phyloP scores from a whole-genome alignment of 2,113 vertebrate species.

The Tringa solitaria region DNA sequence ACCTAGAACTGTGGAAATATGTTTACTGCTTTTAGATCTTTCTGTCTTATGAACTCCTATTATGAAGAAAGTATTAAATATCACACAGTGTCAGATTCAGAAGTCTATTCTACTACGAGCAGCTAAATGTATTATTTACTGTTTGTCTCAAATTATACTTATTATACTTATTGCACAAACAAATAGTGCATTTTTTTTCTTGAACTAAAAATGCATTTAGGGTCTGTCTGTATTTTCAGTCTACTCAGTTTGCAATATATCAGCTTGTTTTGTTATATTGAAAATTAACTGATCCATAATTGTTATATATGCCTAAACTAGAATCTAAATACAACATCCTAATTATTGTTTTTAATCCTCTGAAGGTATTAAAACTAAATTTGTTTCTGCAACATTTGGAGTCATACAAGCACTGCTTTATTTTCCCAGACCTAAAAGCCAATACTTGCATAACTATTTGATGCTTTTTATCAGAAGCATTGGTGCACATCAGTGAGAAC shows the following conservation, averaged over 20 bases:
- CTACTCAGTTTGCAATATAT: not conserved
- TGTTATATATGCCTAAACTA: not conserved
- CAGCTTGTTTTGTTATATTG: not conserved
- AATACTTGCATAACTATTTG: slow-evolving; percentile 70
- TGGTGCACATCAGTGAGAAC: slow-evolving; percentile 75
- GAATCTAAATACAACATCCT: not conserved
- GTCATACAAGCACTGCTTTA: slow-evolving; percentile 38
- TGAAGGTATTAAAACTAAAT: not conserved
- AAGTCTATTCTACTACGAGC: not conserved
- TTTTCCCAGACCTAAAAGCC: slow-evolving; percentile 65
- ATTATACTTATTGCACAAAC: not conserved
- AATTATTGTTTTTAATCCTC: slow-evolving; percentile 1
- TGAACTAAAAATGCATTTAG: not conserved
- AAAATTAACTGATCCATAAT: slow-evolving; percentile 9
- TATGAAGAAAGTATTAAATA: slow-evolving; percentile 28
- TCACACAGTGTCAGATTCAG: slow-evolving; percentile 14
- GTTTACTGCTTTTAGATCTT: slow-evolving; percentile 53
- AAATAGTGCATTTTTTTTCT: not conserved
- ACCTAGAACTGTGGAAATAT: slow-evolving; percentile 30
- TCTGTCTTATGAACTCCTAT: slow-evolving; percentile 13
- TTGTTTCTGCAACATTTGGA: slow-evolving; percentile 34
- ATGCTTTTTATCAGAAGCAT: slow-evolving; percentile 76
- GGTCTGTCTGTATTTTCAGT: not conserved
- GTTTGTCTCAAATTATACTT: slow-evolving; percentile 13
- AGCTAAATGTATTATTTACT: slow-evolving; percentile 41